Evolutionary conservation across 2,888 invertebrate genomes (phyloP), one percentile per base, ranked within the genome.

Genomic region (Agrilus mali): DNA sequence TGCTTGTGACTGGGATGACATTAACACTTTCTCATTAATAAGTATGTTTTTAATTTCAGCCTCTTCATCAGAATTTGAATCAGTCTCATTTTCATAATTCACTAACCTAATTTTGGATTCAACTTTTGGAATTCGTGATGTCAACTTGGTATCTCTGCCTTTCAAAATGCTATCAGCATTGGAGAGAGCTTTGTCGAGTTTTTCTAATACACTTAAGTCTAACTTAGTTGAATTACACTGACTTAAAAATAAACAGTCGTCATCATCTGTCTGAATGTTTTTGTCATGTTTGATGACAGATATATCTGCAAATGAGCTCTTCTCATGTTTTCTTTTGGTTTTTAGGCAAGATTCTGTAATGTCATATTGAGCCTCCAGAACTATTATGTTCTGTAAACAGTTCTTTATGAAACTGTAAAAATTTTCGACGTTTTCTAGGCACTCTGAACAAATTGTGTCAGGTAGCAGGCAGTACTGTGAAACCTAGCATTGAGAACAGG

Each of bases 291-390:
- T 55, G 52, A 58, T 42, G 54, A 62, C 27, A 55, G 60, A 42
- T 53, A 63, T 53, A 58, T 70, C 66, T 1, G 65, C 64, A 31
- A 61, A 53, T 51, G 67, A 70, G n/a, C 69, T 64, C 51, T 71
- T 69, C 10, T 71, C 72, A 42, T 56, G 58, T 39, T 63, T 60
- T 40, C 64, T 57, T 47, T 64, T 66, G 10, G 56, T 60, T 59
- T 61, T 66, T 53, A 60, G 53, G 50, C 60, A 64, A 4, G 65
- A 64, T 46, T 65, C 61, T 39, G 53, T 56, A 15, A 67, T 61
- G 45, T 66, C 60, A 46, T 62, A 63, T 50, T 67, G 61, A 22
- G 61, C 50, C 57, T 68, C 58, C 38, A 63, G 49, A 14, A 65
- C 60, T 14, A 61, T 64, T 33, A 66, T 65, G 36, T 58, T 66